Conservation (phyloP, 64 coral and sea anemone species). For the Stichodactyla helianthus region DNA sequence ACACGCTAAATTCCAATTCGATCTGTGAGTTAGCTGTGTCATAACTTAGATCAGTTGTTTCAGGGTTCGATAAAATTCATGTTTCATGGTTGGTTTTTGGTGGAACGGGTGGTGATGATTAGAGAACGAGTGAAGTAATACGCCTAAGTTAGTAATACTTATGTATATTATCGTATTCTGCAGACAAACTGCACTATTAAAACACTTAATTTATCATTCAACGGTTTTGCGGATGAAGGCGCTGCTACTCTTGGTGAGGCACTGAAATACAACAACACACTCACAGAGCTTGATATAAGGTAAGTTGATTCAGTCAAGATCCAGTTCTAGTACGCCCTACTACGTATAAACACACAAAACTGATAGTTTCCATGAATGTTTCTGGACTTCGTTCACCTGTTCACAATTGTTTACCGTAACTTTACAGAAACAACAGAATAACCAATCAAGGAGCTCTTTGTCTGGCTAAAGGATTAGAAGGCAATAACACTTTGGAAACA, state of each 20-base stretch:
- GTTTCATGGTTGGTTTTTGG: too few species aligned
- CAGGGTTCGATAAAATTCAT: too few species aligned
- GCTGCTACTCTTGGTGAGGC: constrained; percentile 78
- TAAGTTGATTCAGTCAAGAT: not conserved
- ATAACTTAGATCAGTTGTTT: too few species aligned
- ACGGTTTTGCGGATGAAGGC: constrained; percentile 92
- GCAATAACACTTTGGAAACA: constrained; percentile 88
- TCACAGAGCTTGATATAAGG: constrained; percentile 84
- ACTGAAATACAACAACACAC: constrained; percentile 79
- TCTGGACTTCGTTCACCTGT: too few species aligned
- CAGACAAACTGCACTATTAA: constrained; percentile 89
- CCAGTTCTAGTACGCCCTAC: too few species aligned
- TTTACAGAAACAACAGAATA: constrained; percentile 87
- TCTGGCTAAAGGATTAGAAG: constrained; percentile 82
- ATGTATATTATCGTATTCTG: not conserved
- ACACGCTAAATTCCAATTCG: too few species aligned
- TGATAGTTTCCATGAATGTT: too few species aligned
- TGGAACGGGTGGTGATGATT: too few species aligned
- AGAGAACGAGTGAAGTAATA: too few species aligned
- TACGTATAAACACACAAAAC: too few species aligned
- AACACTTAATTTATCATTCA: constrained; percentile 78
- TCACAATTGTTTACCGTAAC: not conserved
- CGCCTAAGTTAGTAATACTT: not conserved
- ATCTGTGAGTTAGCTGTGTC: too few species aligned
- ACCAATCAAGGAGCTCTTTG: constrained; percentile 67